Evolutionary conservation across 2,888 invertebrate genomes (phyloP).

Genomic region (Metalampra italica): DNA sequence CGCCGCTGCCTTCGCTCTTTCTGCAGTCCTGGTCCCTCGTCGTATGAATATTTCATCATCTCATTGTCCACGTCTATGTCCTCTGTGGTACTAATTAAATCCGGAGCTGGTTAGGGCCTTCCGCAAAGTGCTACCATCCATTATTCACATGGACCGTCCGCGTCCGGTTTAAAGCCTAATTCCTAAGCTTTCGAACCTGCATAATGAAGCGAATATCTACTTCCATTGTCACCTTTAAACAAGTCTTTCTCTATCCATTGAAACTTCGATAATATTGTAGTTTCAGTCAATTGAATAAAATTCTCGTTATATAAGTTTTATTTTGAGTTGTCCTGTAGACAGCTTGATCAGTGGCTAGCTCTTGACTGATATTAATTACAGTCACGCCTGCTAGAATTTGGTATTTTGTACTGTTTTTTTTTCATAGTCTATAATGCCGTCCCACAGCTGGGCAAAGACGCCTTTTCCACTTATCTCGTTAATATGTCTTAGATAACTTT

Average conservation of each 20-base stretch:
- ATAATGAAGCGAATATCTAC: slow-evolving; percentile 32
- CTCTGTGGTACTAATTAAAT: slow-evolving; percentile 32
- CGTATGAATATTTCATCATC: slow-evolving; percentile 48
- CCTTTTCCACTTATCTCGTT: no score
- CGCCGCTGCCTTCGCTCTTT: slow-evolving; percentile 38
- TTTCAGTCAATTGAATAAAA: no score
- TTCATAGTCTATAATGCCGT: no score
- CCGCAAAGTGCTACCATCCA: slow-evolving; percentile 15
- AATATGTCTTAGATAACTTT: no score
- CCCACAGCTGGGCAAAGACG: no score
- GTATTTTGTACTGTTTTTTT: no score
- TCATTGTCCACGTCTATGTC: slow-evolving; percentile 26
- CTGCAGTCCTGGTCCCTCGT: slow-evolving; percentile 30
- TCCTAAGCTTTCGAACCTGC: slow-evolving; percentile 18
- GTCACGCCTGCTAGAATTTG: no score
- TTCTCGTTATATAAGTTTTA: no score
- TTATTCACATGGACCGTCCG: slow-evolving; percentile 10
- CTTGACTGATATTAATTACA: no score
- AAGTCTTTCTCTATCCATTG: neutral
- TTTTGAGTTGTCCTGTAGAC: no score
- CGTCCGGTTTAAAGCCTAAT: slow-evolving; percentile 17
- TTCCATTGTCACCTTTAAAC: slow-evolving; percentile 11
- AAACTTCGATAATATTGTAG: neutral
- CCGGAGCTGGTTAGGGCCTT: slow-evolving; percentile 19
- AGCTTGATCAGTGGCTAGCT: no score